Evolutionary conservation across 2,888 invertebrate species (phyloP).

Genomic region (Nephrotoma guestfalica): DNA sequence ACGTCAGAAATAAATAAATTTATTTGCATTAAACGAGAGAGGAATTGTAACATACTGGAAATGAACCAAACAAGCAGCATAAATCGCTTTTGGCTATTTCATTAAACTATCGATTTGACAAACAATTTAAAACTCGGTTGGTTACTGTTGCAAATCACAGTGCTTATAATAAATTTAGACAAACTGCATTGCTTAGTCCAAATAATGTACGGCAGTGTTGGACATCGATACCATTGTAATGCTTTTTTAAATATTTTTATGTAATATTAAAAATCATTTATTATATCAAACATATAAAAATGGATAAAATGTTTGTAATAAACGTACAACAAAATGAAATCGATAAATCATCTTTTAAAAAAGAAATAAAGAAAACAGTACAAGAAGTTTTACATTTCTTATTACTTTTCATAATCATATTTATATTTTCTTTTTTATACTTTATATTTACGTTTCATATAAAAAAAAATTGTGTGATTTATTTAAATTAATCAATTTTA

Average conservation of each 20-base stretch:
- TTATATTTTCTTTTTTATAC: not conserved
- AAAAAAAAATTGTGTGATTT: not conserved
- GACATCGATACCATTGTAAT: not conserved
- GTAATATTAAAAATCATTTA: not conserved
- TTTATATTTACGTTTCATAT: not conserved
- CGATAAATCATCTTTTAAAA: not conserved
- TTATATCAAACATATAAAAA: not conserved
- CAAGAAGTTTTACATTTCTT: not conserved
- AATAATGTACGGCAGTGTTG: not conserved
- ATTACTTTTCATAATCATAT: not conserved
- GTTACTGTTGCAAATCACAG: not conserved
- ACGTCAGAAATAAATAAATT: not conserved
- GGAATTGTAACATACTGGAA: not conserved
- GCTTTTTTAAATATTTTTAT: not conserved
- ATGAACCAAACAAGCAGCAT: not conserved
- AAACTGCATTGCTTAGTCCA: not conserved
- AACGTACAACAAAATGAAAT: not conserved
- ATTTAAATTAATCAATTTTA: not conserved
- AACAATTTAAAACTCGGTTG: not conserved
- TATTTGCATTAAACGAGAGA: not conserved
- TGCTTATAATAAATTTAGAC: not conserved
- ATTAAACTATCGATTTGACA: not conserved
- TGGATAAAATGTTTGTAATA: not conserved
- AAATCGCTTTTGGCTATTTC: not conserved
- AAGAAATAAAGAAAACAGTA: not conserved